Percentiles rank a stretch among this genome's conserved stretches.
Evolutionary conservation across 2,888 invertebrate species (phyloP).

Genomic region (Euspilapteryx auroguttella): DNA sequence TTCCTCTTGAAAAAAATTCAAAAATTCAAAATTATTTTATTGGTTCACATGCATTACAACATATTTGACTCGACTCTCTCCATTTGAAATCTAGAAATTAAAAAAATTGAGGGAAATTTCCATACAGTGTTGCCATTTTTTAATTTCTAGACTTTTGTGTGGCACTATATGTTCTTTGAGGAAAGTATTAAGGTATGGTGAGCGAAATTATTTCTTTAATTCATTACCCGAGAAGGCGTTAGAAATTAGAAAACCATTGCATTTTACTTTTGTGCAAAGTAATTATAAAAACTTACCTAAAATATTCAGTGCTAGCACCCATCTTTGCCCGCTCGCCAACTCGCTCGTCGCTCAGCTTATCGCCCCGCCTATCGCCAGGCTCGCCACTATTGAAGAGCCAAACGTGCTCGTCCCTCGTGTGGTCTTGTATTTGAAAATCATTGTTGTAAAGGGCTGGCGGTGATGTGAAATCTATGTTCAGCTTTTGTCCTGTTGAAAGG

Average conservation of each 20-base stretch:
- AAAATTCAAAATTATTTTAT: no score
- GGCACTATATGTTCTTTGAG: no score
- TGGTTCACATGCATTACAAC: no score
- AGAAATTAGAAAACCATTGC: background rate
- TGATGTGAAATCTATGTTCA: conserved; percentile 28
- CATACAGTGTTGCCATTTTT: no score
- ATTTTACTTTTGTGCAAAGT: background rate
- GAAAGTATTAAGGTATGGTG: no score
- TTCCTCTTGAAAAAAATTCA: no score
- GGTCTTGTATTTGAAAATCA: conserved; percentile 38
- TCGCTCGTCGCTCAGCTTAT: conserved; percentile 4
- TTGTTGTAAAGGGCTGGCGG: conserved; percentile 25
- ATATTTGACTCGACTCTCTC: no score
- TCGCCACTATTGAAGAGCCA: conserved; percentile 35
- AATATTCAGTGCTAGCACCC: conserved; percentile 31
- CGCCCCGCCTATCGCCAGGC: no score
- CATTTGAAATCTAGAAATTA: no score
- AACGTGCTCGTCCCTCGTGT: conserved; percentile 27
- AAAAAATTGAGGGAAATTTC: no score
- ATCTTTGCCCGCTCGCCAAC: background rate
- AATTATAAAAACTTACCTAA: conserved; percentile 16
- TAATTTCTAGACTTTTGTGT: no score
- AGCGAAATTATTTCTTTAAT: no score
- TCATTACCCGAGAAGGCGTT: background rate
- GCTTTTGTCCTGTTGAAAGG: conserved; percentile 24